Percentiles rank a stretch among this genome's conserved stretches.
These are phyloP conservation scores for Lethocerus indicus DNA, from an alignment of 1,140 invertebrate species.

Conservation along the genomic window DNA sequence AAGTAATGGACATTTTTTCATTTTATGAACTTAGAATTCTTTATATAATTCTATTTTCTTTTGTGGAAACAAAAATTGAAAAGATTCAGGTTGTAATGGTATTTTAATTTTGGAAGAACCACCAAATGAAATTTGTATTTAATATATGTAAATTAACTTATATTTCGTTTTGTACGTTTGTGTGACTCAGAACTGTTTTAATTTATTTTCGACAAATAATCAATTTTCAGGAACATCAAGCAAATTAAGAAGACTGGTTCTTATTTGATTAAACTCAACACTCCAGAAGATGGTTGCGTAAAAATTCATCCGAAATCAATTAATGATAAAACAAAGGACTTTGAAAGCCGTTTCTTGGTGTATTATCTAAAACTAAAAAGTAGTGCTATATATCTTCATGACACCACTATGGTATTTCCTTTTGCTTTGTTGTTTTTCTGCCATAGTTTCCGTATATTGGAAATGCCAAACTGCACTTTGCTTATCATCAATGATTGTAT, in stretches of 20 bases:
- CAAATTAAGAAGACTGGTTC: constrained; percentile 9
- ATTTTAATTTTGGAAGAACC: too few relatives aligned
- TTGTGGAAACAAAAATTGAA: too few relatives aligned
- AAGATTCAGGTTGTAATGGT: too few relatives aligned
- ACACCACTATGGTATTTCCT: constrained; percentile 50
- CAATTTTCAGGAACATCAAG: constrained; percentile 3
- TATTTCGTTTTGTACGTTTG: too few relatives aligned
- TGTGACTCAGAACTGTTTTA: too few relatives aligned
- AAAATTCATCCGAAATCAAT: constrained; percentile 54
- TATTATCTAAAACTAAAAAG: constrained; percentile 47
- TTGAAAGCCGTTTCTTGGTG: constrained; percentile 43
- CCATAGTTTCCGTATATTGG: constrained; percentile 26
- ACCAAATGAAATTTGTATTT: background rate
- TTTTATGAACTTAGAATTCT: too few relatives aligned
- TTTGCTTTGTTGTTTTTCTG: constrained; percentile 58
- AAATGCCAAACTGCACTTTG: constrained; percentile 25
- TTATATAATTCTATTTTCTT: too few relatives aligned
- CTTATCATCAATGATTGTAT: constrained; percentile 17
- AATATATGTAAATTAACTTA: background rate
- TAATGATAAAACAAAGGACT: constrained; percentile 29
- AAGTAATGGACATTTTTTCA: constrained; percentile 19
- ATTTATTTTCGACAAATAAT: background rate
- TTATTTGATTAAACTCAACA: constrained; percentile 21
- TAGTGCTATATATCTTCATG: constrained; percentile 43
- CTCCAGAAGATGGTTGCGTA: constrained; percentile 36